Conservation (phyloP, 1,140 invertebrate genomes). For the Ips typographus region DNA sequence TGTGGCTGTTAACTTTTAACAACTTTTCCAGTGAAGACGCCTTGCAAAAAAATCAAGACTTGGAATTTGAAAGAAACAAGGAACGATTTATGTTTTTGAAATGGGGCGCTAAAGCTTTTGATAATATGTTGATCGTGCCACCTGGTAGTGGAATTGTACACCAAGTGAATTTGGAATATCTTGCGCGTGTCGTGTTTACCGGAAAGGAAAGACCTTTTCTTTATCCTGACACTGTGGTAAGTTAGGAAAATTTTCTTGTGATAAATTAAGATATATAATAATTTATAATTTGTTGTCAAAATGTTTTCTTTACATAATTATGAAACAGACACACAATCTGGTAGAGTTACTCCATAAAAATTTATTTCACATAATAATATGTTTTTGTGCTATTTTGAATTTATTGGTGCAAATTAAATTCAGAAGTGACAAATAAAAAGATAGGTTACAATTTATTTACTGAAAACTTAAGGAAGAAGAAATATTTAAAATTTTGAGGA, state of each 20-base stretch:
- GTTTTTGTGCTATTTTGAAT: too few species aligned
- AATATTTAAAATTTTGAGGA: too few species aligned
- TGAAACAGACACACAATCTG: too few species aligned
- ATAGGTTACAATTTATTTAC: too few species aligned
- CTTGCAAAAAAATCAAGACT: slow-evolving; percentile 88
- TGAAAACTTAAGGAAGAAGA: too few species aligned
- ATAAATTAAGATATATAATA: too few species aligned
- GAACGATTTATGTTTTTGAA: slow-evolving; percentile 96
- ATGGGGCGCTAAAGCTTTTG: slow-evolving; percentile 95
- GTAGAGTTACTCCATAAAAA: too few species aligned
- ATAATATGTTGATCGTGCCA: slow-evolving; percentile 97
- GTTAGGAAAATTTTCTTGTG: slow-evolving; percentile 15
- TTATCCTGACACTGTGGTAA: slow-evolving; percentile 90
- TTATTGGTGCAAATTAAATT: too few species aligned
- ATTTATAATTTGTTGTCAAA: too few species aligned
- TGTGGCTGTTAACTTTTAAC: not conserved
- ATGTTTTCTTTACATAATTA: too few species aligned
- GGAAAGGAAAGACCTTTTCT: slow-evolving; percentile 62
- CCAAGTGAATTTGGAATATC: slow-evolving; percentile 96
- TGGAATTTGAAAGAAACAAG: slow-evolving; percentile 96
- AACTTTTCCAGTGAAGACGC: slow-evolving; percentile 71
- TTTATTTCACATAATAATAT: too few species aligned
- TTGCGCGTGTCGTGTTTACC: slow-evolving; percentile 92
- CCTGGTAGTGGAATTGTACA: slow-evolving; percentile 98
- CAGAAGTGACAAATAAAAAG: too few species aligned